Evolutionary conservation across 2,113 vertebrate species (phyloP).

Genomic region (Nannospalax galili): DNA sequence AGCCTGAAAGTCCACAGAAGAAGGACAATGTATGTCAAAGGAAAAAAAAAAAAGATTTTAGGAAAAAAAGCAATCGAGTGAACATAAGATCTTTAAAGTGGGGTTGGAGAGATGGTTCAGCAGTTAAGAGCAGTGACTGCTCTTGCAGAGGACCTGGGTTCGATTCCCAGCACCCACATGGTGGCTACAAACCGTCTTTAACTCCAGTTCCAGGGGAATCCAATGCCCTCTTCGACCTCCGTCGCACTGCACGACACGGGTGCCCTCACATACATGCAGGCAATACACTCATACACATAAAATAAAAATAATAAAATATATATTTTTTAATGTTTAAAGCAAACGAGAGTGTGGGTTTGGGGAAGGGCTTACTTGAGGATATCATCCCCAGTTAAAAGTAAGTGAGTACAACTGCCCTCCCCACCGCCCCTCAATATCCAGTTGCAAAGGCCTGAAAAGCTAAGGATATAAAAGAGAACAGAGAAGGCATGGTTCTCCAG

Average conservation of each 20-base stretch:
- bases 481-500: slow-evolving; percentile 3
- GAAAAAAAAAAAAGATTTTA: neutral
- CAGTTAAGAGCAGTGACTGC: too few species aligned
- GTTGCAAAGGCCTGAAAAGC: neutral
- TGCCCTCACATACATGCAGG: too few species aligned
- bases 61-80: neutral
- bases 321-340: neutral
- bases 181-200: too few species aligned
- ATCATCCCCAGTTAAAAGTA: neutral
- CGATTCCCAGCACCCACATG: too few species aligned
- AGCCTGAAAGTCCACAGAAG: neutral
- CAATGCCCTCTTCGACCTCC: too few species aligned
- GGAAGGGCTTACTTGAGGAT: neutral
- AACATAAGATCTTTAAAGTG: neutral
- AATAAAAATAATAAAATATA: too few species aligned
- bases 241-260: too few species aligned
- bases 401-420: neutral
- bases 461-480: neutral
- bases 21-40: neutral
- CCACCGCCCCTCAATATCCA: neutral
- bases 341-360: neutral
- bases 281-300: too few species aligned
- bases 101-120: too few species aligned
- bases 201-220: too few species aligned
- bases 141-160: too few species aligned